These are phyloP conservation scores for Diadophis punctatus DNA, from an alignment of 2,113 vertebrate genomes.

Conservation along the genomic window DNA sequence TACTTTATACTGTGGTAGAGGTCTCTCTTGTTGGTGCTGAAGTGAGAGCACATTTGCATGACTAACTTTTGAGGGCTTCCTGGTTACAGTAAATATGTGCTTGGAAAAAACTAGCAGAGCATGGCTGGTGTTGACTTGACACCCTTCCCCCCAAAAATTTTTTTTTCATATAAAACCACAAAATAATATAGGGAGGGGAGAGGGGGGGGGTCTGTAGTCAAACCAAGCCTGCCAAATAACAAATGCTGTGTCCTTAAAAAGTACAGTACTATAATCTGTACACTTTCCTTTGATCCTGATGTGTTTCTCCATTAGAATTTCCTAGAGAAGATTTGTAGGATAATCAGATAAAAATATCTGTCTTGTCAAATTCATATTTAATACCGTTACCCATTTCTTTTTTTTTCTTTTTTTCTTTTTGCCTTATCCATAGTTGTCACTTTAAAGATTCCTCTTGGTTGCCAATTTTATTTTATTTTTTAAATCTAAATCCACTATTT, in stretches of 20 bases:
- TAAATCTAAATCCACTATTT: not conserved
- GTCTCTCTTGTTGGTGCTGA: not conserved
- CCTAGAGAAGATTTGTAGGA: not conserved
- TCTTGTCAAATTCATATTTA: not conserved
- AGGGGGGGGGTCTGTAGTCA: not conserved
- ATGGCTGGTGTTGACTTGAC: not conserved
- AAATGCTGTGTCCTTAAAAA: not conserved
- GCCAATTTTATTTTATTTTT: not conserved
- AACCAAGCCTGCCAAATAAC: not conserved
- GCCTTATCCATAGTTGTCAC: not conserved
- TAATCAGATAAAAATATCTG: too few species aligned
- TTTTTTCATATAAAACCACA: not conserved
- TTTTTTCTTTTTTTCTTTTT: not conserved
- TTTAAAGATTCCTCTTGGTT: not conserved
- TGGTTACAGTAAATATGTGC: not conserved
- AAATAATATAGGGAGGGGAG: not conserved
- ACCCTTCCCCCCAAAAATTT: not conserved
- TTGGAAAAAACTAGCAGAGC: too few species aligned
- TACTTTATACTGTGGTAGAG: not conserved
- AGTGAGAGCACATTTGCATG: not conserved
- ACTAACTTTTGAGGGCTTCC: not conserved
- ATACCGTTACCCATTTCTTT: not conserved
- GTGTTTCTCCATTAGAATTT: not conserved
- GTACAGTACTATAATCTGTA: not conserved
- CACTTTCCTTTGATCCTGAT: not conserved